These are phyloP conservation scores for Riptortus pedestris DNA, from an alignment of 1,140 invertebrate genomes.

Conservation along the genomic window DNA sequence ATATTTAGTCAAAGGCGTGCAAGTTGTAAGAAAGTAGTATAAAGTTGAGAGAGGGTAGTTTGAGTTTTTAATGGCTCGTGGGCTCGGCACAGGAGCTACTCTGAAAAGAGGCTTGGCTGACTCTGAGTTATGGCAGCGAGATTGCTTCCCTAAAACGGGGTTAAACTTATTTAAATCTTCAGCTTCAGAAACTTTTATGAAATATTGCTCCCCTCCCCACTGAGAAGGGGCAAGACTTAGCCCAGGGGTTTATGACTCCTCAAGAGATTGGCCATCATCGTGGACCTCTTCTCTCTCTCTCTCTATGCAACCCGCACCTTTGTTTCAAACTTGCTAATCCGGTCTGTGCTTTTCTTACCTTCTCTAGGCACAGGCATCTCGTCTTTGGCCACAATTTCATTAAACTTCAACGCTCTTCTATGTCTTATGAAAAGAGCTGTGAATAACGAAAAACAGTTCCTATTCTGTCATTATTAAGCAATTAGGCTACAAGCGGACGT, in stretches of 20 bases:
- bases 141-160: not conserved
- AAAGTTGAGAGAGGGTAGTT: not conserved
- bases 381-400: not conserved
- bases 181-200: constrained; percentile 5
- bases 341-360: not conserved
- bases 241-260: too few relatives aligned
- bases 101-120: not conserved
- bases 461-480: too few relatives aligned
- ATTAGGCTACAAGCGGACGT: too few relatives aligned
- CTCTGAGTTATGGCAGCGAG: constrained; percentile 6
- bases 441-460: too few relatives aligned
- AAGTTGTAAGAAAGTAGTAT: too few relatives aligned
- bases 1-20: too few relatives aligned
- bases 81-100: too few relatives aligned
- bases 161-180: constrained; percentile 9
- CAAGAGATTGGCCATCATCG: constrained; percentile 3
- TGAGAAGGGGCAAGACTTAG: not conserved
- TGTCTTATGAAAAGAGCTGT: too few relatives aligned
- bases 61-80: constrained; percentile 3
- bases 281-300: constrained; percentile 2
- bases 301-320: too few relatives aligned
- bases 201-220: too few relatives aligned
- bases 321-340: constrained; percentile 4
- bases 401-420: too few relatives aligned
- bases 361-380: not conserved